Evolutionary conservation across 2,113 vertebrate genomes (phyloP), one percentile per base, ranked within the genome.

Genomic region (Aegithalos caudatus): DNA sequence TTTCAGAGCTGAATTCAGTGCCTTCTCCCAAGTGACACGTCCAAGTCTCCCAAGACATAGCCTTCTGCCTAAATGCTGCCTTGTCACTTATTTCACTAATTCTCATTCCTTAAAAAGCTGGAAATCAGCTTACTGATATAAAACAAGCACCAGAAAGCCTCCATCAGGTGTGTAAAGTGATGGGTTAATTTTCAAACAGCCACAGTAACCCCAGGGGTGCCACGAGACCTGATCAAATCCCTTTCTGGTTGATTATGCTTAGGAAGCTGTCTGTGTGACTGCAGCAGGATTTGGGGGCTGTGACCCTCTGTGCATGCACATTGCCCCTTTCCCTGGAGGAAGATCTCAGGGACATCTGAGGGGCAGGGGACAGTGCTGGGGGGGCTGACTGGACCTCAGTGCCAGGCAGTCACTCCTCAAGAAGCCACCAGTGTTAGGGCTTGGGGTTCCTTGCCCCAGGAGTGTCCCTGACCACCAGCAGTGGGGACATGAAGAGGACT

Each of bases 401-500:
- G 47, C 16, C 14, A 21, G 7, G 24, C 31, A 44, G 10, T 17
- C 53, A 16, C 40, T 57, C 33, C 53, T 25, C 40, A 78, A 2
- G 60, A 20, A 35, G 31, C 16, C 6, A 1, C 7, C 2, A 6
- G 38, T 29, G 15, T 5, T 7, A 1, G 25, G 29, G 40, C 21
- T 61, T 28, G 27, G 10, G 5, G 12, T 18, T 18, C 14, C 18
- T 14, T 64, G 57, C 29, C 29, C 33, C 0, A 0, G 10, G 22
- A 28, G 5, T 6, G 19, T n/a, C 54, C 53, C 10, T 40, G n/a
- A 19, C 33, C 1, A 0, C 12, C 35, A 51, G 44, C 2, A 1
- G 3, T 12, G 25, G 25, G 28, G 58, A 53, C 42, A 7, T 7
- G 24, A 7, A 28, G 3, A 28, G 3, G 8, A 29, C 20, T 45